phyloP scores from a whole-genome alignment of 1,140 invertebrate species.

The Aphelinus atriplicis region DNA sequence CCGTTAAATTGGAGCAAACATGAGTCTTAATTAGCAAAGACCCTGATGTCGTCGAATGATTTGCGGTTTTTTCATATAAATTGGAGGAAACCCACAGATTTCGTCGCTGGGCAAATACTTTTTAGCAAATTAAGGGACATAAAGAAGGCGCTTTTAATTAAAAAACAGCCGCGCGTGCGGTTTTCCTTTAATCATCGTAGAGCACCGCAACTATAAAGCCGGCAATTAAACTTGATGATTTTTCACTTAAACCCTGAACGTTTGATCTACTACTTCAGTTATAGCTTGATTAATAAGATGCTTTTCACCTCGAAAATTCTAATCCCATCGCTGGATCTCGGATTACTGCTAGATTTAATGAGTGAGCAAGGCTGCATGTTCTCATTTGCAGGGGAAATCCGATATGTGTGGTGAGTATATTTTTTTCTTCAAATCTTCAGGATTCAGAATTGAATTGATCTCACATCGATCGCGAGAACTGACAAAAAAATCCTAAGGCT shows the following conservation, averaged over 20 bases:
- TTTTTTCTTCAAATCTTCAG: no score
- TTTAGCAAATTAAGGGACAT: slow-evolving; percentile 25
- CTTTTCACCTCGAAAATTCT: no score
- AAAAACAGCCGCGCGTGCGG: slow-evolving; percentile 6
- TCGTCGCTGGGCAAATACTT: slow-evolving; percentile 23
- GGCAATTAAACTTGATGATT: slow-evolving; percentile 22
- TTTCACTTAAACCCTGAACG: background rate
- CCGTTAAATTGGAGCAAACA: slow-evolving; percentile 23
- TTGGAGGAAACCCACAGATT: slow-evolving; percentile 29
- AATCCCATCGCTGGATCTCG: no score
- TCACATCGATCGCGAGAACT: no score
- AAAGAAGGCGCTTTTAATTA: slow-evolving; percentile 21
- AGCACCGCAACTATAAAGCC: background rate
- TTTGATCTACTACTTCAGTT: no score
- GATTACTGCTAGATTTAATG: no score
- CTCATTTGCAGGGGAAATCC: no score
- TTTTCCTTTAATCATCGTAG: slow-evolving; percentile 23
- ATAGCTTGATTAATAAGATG: no score
- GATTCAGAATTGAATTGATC: no score
- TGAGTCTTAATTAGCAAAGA: slow-evolving; percentile 33
- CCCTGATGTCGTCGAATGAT: slow-evolving; percentile 17
- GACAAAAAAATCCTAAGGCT: no score
- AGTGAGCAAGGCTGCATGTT: no score
- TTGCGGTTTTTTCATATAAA: slow-evolving; percentile 32
- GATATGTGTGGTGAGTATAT: no score